These are phyloP conservation scores for Drosophila malerkotliana DNA, from an alignment of 1,140 invertebrate genomes.

Conservation along the genomic window DNA sequence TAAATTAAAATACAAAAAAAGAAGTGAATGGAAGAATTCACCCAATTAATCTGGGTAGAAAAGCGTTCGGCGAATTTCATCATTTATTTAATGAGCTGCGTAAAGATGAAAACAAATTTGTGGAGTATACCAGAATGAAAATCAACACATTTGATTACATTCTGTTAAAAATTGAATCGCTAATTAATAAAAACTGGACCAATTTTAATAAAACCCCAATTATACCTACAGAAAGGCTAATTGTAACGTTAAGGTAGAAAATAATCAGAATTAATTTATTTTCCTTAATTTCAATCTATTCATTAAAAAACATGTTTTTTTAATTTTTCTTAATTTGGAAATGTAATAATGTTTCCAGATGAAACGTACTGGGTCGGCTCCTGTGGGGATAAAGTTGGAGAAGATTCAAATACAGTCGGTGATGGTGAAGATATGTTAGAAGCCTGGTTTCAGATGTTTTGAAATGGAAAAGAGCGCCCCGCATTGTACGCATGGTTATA, in stretches of 20 bases:
- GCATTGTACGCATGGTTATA: slow-evolving; percentile 7
- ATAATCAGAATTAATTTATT: neutral
- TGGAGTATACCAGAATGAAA: too few species aligned
- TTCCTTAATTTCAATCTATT: neutral
- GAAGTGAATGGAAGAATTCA: too few species aligned
- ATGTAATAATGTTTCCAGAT: slow-evolving; percentile 4
- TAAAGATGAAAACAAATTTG: too few species aligned
- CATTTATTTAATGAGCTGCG: too few species aligned
- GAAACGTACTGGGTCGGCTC: slow-evolving; percentile 1
- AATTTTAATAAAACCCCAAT: slow-evolving; percentile 3
- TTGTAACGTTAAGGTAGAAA: neutral
- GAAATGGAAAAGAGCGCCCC: slow-evolving; percentile 5
- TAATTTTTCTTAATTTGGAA: slow-evolving; percentile 2
- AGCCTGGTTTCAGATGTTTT: slow-evolving; percentile 16
- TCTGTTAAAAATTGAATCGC: too few species aligned
- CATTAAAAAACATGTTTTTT: neutral
- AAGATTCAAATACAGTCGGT: slow-evolving; percentile 21
- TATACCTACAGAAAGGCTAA: neutral
- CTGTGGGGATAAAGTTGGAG: slow-evolving; percentile 14
- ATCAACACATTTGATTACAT: too few species aligned
- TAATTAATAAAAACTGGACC: neutral
- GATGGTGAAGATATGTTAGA: slow-evolving; percentile 14
- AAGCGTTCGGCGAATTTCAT: too few species aligned
- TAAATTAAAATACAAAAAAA: too few species aligned
- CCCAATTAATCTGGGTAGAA: too few species aligned